Base-by-base conservation (phyloP, 2,113 vertebrate species). In the Pangasianodon hypophthalmus region DNA sequence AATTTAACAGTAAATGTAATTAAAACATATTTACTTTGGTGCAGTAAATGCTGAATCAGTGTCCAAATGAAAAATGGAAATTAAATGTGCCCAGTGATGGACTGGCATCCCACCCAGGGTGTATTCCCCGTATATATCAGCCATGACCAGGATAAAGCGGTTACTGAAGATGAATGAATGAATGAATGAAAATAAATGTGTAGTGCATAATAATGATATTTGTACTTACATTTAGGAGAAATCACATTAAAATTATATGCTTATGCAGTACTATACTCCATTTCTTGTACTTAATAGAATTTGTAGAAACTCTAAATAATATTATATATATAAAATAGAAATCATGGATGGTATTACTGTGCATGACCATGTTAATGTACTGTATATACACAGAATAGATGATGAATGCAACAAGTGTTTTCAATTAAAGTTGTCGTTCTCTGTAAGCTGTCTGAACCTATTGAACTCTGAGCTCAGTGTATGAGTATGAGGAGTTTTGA, bases 381-480 rank as follows among this genome's bases (percentile, higher is more conserved):
- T 44, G 32, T 41, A 60, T 13, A 44, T 44, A 84, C 54, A 60
- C 81, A 84, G n/a, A 52, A 16, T 41, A 24, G 3, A 62, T 16
- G 6, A 62, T 26, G 11, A 84, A 3, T 0, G 54, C 54, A 62
- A 84, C 56, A 84, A 41, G 71, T 94, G 91, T 90, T 93, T 94
- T 91, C 71, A 94, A 91, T 94, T 92, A 92, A 75, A 77, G 82
- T 75, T 9, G 2, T 50, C 26, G 6, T 73, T 87, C 86, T 87
- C 82, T 69, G 64, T 62, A 90, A 80, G 69, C 56, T 44, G 50
- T 29, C 6, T 92, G 91, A 93, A 94, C 93, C 14, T 0, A 0
- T 41, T 92, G 91, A 94, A 93, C 93, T 90, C 60, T 90, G 75
- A 83, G 79, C 56, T 87, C 56, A 62, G n/a, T 85, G 91, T 46